phyloP scores from a whole-genome alignment of 2,888 invertebrate genomes.

The Petrophora chlorosata region DNA sequence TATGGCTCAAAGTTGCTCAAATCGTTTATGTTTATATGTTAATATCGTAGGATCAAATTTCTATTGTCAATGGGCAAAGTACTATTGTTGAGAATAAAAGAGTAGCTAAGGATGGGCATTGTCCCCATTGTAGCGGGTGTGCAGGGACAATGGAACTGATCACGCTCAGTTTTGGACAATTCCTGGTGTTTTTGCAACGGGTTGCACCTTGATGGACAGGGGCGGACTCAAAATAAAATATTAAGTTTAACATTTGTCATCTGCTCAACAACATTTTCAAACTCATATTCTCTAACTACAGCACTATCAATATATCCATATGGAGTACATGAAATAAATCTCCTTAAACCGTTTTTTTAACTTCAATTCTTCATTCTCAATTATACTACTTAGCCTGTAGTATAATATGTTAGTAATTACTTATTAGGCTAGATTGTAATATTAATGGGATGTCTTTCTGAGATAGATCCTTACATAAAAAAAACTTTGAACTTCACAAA shows the following conservation, averaged over 20 bases:
- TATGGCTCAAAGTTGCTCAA: conserved; percentile 21
- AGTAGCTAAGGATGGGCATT: conserved; percentile 81
- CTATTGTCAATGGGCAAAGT: conserved; percentile 75
- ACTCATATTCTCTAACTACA: too few relatives aligned
- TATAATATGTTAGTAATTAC: too few relatives aligned
- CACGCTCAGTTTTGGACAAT: conserved; percentile 82
- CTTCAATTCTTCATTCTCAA: too few relatives aligned
- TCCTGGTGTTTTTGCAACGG: conserved; percentile 80
- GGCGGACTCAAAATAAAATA: conserved; percentile 42
- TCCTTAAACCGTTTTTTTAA: too few relatives aligned
- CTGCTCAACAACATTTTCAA: neutral
- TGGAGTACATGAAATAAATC: too few relatives aligned
- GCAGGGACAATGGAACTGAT: conserved; percentile 71
- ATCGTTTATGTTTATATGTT: neutral
- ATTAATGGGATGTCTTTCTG: too few relatives aligned
- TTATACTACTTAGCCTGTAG: too few relatives aligned
- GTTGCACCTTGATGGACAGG: conserved; percentile 77
- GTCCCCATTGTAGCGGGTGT: conserved; percentile 80
- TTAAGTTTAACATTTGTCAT: neutral
- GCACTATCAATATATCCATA: too few relatives aligned
- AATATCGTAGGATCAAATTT: conserved; percentile 32
- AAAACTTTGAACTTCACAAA: too few relatives aligned
- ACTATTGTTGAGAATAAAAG: conserved; percentile 77
- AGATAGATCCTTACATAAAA: too few relatives aligned
- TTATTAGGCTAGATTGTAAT: too few relatives aligned